Percentiles rank a stretch among this genome's conserved stretches.
Evolutionary conservation across 2,113 vertebrate genomes (phyloP).

Genomic region (Nothoprocta perdicaria): DNA sequence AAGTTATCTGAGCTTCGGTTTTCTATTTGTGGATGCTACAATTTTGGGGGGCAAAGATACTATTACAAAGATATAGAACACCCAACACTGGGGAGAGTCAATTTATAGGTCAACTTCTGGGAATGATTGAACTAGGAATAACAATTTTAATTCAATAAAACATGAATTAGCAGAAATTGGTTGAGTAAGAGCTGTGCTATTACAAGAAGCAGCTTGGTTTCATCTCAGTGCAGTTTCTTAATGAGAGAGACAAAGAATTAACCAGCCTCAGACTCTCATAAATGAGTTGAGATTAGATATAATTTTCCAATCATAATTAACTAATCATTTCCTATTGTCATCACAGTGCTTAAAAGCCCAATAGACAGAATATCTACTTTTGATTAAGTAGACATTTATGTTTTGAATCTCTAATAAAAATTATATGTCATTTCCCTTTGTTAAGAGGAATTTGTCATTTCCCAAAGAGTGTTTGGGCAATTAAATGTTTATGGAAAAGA

Average conservation of each 20-base stretch:
- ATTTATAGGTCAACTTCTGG: conserved; percentile 1
- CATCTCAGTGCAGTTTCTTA: background rate
- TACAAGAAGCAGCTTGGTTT: background rate
- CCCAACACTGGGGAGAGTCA: background rate
- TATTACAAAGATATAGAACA: background rate
- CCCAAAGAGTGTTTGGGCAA: background rate
- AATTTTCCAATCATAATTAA: background rate
- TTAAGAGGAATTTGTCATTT: background rate
- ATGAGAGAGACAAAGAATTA: background rate
- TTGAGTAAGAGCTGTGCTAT: background rate
- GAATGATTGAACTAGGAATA: background rate
- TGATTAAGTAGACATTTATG: background rate
- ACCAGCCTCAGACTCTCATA: background rate
- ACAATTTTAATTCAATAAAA: background rate
- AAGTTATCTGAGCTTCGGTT: conserved; percentile 8
- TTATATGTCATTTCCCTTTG: background rate
- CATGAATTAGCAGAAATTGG: background rate
- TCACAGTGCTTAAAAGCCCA: background rate
- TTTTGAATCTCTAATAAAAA: background rate
- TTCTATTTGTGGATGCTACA: background rate
- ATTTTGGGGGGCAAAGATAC: background rate
- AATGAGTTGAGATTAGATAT: background rate
- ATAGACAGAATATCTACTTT: background rate
- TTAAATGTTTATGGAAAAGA: background rate
- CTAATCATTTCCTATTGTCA: background rate